These are phyloP conservation scores for Tachysurus fulvidraco DNA, from an alignment of 2,113 vertebrate genomes.

Conservation along the genomic window DNA sequence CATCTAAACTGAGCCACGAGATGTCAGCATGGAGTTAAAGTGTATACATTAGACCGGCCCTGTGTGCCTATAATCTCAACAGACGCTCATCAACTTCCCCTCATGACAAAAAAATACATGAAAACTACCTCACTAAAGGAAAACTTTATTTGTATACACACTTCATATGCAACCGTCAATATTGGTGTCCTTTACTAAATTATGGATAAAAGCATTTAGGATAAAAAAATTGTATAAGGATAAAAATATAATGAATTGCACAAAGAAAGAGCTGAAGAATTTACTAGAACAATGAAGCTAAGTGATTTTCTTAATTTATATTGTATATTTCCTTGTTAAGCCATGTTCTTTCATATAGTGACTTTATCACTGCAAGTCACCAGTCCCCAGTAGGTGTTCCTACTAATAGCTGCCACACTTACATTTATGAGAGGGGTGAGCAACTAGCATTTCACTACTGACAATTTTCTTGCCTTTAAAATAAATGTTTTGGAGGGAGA, in stretches of 20 bases:
- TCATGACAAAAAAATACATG: not conserved
- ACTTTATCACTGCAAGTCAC: too few species aligned
- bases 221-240: not conserved
- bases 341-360: too few species aligned
- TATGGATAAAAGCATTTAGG: not conserved
- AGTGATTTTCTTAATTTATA: not conserved
- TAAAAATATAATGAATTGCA: not conserved
- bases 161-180: not conserved
- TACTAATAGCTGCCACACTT: too few species aligned
- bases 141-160: not conserved
- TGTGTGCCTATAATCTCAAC: not conserved
- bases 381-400: too few species aligned
- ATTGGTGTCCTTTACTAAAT: not conserved
- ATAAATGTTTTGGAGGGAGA: too few species aligned
- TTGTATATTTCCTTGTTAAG: not conserved
- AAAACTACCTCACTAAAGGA: not conserved
- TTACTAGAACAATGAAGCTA: not conserved
- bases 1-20: conserved; percentile 51
- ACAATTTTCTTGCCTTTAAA: too few species aligned
- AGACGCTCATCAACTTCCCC: not conserved
- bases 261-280: not conserved
- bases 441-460: too few species aligned
- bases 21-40: conserved; percentile 61
- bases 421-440: too few species aligned
- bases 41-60: not conserved